Base-by-base conservation (phyloP, 2,888 invertebrate species). In the Epirrhoe alternata region DNA sequence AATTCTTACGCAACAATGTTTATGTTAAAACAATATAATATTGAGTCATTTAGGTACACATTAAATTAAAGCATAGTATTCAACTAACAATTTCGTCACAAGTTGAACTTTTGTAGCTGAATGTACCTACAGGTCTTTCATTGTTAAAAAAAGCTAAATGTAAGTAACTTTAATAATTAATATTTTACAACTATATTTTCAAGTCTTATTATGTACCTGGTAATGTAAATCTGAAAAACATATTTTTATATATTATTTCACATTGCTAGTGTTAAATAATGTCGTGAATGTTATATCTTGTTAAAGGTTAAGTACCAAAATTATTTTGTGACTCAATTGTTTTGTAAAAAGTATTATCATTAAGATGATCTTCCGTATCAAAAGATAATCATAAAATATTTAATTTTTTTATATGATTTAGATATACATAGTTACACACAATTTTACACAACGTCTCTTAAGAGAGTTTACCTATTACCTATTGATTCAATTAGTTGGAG, bases 241-340 rank as follows among this genome's bases (percentile, higher is more conserved):
- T 50, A 33, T 58, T 58, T 56, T 24, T 56, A 56, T 30, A 56
- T 10, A 24, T 55, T 7, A 5, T 16, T 53, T 56, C 30, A 33
- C 7, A 7, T 33, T 7, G 33, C 6, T 33, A 7, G 33, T 33
- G 33, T 33, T 33, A 4, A 7, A 7, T 7, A 4, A 5, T 33
- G 0, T 7, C 7, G 6, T 33, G 7, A 4, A 33, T 33, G 1
- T 33, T 33, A 33, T 33, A 33, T 33, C 6, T 33, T 6, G 6
- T 33, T 7, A 0, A 0, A 4, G 5, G 3, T 5, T 33, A 33
- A 33, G 33, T 33, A 33, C 33, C 33, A 7, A 33, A 33, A 33
- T 5, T 33, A 33, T 33, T 33, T 33, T 33, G 1, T 33, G 33
- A 33, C 6, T 3, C 31, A 33, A 5, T 33, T 33, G 33, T 33